Base-by-base conservation (phyloP, 2,113 vertebrate genomes). In the Laticauda colubrina region DNA sequence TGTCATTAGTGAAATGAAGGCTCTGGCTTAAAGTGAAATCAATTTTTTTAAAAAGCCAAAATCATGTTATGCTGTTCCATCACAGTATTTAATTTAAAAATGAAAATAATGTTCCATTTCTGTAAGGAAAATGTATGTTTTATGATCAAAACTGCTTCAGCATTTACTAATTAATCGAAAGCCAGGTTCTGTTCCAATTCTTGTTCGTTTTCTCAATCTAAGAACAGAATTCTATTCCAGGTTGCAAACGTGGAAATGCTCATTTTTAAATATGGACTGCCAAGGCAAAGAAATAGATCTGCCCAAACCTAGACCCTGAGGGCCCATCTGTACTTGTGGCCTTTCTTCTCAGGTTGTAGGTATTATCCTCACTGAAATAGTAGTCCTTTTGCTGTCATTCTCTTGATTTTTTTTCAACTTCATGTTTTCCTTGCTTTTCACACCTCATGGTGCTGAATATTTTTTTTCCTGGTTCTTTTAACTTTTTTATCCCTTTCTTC, bases 341-440 rank as follows among this genome's bases (percentile, higher is more conserved):
- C 96, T 93, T 91, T 43, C 93, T 95, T 95, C 57, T 96, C 15
- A 75, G 56, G 89, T 4, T 59, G 48, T 2, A 89, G 93, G 95
- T 94, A 91, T 94, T 96, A 96, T 96, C 96, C 96, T 97, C 93
- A 85, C 2, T 34, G 95, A 96, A 95, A 91, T 89, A 94, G 93
- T 89, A 88, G 94, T 93, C 96, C 95, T 95, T 96, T 96, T 96
- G 96, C 95, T 95, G 0, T 43, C 91, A 0, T 93, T 94, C 54
- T 94, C 94, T 4, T 95, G 95, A 95, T 45, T 95, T 96, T 96
- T 34, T 39, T 20, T 20, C 69, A 75, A 8, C 20, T 43, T 69
- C 86, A 53, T 8, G 14, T 85, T 55, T 86, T 23, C 88, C 29
- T 39, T 93, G 7, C 10, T 55, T n/a, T 45, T 85, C 39, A 48